Evolutionary conservation across 1,140 invertebrate species (phyloP), one percentile per base, ranked within the genome.

Genomic region (Copidosoma floridanum): DNA sequence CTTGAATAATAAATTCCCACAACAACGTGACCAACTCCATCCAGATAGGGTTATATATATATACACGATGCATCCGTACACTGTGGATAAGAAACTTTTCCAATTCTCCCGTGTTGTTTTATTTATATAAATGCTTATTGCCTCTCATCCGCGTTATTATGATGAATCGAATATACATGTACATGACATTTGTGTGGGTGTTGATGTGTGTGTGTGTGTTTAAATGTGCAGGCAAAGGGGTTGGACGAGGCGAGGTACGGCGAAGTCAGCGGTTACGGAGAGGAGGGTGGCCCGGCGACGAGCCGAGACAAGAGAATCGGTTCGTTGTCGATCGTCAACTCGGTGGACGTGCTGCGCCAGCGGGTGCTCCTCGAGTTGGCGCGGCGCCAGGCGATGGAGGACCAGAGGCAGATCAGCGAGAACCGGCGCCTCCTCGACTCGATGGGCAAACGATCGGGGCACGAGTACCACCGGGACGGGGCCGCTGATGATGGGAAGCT

Each of bases 261-360:
- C 29, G 29, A 43, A 27, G 7, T 2, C 20, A 23, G 18, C 32
- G 35, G 56, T n/a, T n/a, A n/a, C 4, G 67, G 66, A 12, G 64
- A 63, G n/a, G n/a, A n/a, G 61, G 32, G 54, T 60, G 44, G 52
- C 48, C 38, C 60, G 6, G 52, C 57, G 18, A 51, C 48, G 8
- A 27, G 55, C 4, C 70, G 76, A 0, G 66, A 68, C 5, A 78
- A 78, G 56, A 67, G 75, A 20, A 70, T 76, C n/a, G 74, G 75
- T 43, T 84, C 83, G 1, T 65, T 86, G 11, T 86, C 84, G 29
- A 84, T 86, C 24, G 81, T 83, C 2, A 82, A 83, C 69, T 81
- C 84, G 2, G 65, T 86, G 63, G 84, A 85, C 55, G 83, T 86
- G 0, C 68, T 86, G 3, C 76, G 85, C 14, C 73, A 85, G 38